Evolutionary conservation across 1,140 invertebrate genomes (phyloP), one percentile per base, ranked within the genome.

Genomic region (Atta cephalotes): DNA sequence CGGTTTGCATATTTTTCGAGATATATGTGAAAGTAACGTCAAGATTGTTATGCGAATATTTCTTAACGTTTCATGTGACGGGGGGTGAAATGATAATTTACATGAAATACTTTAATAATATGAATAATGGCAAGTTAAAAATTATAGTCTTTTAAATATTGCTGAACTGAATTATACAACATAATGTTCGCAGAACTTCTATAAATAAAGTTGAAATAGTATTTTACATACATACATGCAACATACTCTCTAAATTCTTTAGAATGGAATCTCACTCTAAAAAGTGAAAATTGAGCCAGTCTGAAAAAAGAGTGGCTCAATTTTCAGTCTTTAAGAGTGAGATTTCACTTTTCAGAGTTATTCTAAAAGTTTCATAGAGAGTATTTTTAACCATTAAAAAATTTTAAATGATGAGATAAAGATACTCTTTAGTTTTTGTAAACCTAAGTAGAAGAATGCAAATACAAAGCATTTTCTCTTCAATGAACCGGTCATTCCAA

Each of bases 381-480:
- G 9, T 45, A 45, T 12, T 51, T 49, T 51, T 16, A 51, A 4
- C 49, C 14, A 72, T 63, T 28, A 28, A 16, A 16, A 28, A 63
- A 63, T 28, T 39, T 39, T 39, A 39, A 39, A 39, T 1, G 9
- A 9, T 39, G 6, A 39, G 9, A 39, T 28, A 31, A 31, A 31
- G 9, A 10, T 45, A 45, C 2, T 45, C 39, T 45, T 45, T n/a
- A 66, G 0, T 18, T 10, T 35, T n/a, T 66, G 31, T 18, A 66
- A 66, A 0, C 31, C 18, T 70, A 66, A 66, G 12, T 66, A 25
- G 12, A 49, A 25, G 5, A 70, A 49, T 25, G 5, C 39, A 25
- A 70, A 25, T 2, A 78, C 62, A 28, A 49, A 49, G 18, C 39
- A 76, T 60, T 76, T 76, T 76, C 72, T 78, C 56, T 62, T 62